Conservation (phyloP, 2,113 vertebrate genomes). For the Clarias gariepinus region DNA sequence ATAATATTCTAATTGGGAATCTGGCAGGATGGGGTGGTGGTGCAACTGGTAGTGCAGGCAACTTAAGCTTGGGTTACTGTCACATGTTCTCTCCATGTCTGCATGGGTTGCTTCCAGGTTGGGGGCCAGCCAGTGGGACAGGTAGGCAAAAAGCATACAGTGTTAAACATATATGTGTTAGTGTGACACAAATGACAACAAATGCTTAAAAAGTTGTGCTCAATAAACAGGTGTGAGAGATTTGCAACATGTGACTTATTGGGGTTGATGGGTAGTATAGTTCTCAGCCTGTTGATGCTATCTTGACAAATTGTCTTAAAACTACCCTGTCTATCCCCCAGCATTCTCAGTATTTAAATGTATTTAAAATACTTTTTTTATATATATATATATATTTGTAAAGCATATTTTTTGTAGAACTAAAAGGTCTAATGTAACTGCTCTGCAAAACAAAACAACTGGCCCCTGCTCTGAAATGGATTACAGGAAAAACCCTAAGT, state of each 20-base stretch:
- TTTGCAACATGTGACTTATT: too few species aligned
- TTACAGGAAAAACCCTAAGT: background rate
- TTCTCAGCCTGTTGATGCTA: too few species aligned
- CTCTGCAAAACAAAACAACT: background rate
- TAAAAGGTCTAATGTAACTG: background rate
- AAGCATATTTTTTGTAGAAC: background rate
- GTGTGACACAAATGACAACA: too few species aligned
- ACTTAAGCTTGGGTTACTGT: background rate
- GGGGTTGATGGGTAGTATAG: too few species aligned
- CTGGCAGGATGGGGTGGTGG: background rate
- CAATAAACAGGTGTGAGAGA: too few species aligned
- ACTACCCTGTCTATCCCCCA: too few species aligned
- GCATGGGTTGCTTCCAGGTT: background rate
- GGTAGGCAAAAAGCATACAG: too few species aligned
- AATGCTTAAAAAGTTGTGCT: too few species aligned
- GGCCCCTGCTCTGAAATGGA: background rate
- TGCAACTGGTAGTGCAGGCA: background rate
- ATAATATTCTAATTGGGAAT: background rate
- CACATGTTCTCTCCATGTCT: background rate
- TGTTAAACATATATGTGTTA: too few species aligned
- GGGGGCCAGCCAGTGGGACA: background rate
- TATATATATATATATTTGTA: background rate
- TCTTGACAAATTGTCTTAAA: too few species aligned
- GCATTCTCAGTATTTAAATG: background rate
- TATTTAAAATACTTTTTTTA: background rate